These are phyloP conservation scores for Stomatorhinus walkeri DNA, from an alignment of 2,797 vertebrate species.

Conservation along the genomic window DNA sequence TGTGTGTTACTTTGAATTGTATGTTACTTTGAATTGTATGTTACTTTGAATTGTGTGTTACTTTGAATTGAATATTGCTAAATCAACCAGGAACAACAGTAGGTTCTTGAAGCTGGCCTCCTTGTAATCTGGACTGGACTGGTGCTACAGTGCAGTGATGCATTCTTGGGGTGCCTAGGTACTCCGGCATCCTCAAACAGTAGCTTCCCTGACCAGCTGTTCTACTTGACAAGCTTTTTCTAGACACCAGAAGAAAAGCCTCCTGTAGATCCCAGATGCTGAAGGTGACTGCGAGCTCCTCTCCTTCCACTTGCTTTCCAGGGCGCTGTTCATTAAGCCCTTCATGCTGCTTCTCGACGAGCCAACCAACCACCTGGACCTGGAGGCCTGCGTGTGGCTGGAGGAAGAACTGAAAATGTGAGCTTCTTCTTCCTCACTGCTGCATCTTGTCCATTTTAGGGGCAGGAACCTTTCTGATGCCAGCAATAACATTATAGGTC, in stretches of 20 bases:
- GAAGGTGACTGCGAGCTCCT: background rate
- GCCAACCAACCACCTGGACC: slow-evolving; percentile 93
- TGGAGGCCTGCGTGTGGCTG: slow-evolving; percentile 97
- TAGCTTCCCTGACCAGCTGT: background rate
- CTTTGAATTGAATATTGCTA: background rate
- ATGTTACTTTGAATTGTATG: too few species aligned
- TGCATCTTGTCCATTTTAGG: background rate
- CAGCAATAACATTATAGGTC: background rate
- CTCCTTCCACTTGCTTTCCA: slow-evolving; percentile 36
- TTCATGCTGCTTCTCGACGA: slow-evolving; percentile 97
- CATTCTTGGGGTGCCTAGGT: background rate
- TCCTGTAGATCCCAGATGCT: background rate
- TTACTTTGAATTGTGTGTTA: background rate
- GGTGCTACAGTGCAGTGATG: background rate
- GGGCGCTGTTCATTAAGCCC: slow-evolving; percentile 91
- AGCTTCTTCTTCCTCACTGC: slow-evolving; percentile 40
- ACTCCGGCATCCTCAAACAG: background rate
- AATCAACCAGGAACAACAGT: background rate
- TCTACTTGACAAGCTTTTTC: background rate
- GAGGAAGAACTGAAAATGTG: slow-evolving; percentile 93
- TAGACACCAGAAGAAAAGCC: background rate
- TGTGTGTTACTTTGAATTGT: too few species aligned
- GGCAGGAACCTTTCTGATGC: background rate
- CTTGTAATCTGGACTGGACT: background rate
- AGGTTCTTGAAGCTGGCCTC: background rate